Evolutionary conservation across 2,113 vertebrate species (phyloP).

Genomic region (Laterallus jamaicensis): DNA sequence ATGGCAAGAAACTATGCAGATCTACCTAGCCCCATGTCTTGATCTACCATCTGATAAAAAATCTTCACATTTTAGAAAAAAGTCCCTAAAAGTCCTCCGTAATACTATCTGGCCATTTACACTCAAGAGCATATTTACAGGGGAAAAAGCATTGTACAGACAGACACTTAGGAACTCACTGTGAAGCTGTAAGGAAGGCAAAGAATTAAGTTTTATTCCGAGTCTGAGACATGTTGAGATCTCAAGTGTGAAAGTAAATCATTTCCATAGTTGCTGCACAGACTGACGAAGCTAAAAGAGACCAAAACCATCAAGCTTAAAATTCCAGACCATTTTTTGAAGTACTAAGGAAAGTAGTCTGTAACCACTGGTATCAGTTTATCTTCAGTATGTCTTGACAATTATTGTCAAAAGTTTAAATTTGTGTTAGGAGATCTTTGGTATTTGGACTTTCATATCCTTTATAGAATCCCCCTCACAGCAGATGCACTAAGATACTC

Average conservation of each 20-base stretch:
- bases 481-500: not conserved
- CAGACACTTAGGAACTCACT: not conserved
- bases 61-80: not conserved
- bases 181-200: not conserved
- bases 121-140: not conserved
- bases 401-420: not conserved
- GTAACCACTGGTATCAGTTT: not conserved
- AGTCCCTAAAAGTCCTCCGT: too few relatives aligned
- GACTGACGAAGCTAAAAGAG: not conserved
- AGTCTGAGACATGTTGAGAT: not conserved
- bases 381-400: not conserved
- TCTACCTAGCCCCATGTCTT: not conserved
- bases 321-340: not conserved
- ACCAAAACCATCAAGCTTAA: not conserved
- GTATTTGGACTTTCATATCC: not conserved
- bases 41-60: not conserved
- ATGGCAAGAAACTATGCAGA: not conserved
- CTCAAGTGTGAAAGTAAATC: not conserved
- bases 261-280: not conserved
- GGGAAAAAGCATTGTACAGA: not conserved
- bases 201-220: not conserved
- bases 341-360: not conserved
- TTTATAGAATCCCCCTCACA: not conserved
- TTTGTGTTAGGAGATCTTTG: not conserved
- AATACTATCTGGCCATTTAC: not conserved